These are phyloP conservation scores for Sinocyclocheilus rhinocerous DNA, from an alignment of 2,113 vertebrate species.

Conservation along the genomic window DNA sequence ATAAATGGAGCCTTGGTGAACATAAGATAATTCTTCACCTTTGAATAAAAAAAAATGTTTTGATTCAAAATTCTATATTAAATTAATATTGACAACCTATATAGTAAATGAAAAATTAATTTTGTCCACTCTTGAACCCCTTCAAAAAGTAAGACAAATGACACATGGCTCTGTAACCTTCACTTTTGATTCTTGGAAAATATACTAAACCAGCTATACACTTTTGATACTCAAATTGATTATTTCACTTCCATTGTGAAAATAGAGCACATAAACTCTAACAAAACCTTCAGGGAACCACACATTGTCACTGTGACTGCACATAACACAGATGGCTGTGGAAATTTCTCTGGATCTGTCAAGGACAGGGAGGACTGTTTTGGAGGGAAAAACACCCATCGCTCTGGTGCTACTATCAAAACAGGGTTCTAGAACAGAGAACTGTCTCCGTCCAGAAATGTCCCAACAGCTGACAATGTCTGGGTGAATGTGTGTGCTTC, in stretches of 20 bases:
- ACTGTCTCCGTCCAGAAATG: slow-evolving; percentile 1
- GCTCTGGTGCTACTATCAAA: slow-evolving; percentile 4
- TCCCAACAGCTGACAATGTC: slow-evolving; percentile 20
- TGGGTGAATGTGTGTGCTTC: slow-evolving; percentile 16
- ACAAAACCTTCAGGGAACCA: background rate
- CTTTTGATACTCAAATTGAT: background rate
- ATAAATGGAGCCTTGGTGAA: background rate
- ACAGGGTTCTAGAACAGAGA: background rate
- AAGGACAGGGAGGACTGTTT: background rate
- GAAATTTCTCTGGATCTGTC: slow-evolving; percentile 7
- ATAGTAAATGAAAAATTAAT: no score
- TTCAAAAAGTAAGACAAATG: background rate
- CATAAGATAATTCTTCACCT: background rate
- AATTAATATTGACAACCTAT: no score
- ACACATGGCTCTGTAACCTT: background rate
- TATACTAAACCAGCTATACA: background rate
- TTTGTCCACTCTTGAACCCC: no score
- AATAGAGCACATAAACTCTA: background rate
- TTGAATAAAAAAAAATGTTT: no score
- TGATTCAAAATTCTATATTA: no score
- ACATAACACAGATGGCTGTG: background rate
- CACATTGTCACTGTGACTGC: background rate
- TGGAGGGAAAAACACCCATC: background rate
- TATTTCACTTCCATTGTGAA: slow-evolving; percentile 3
- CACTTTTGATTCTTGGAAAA: background rate